These are phyloP conservation scores for Brachylomia viminalis DNA, from an alignment of 2,888 invertebrate genomes.

Conservation along the genomic window DNA sequence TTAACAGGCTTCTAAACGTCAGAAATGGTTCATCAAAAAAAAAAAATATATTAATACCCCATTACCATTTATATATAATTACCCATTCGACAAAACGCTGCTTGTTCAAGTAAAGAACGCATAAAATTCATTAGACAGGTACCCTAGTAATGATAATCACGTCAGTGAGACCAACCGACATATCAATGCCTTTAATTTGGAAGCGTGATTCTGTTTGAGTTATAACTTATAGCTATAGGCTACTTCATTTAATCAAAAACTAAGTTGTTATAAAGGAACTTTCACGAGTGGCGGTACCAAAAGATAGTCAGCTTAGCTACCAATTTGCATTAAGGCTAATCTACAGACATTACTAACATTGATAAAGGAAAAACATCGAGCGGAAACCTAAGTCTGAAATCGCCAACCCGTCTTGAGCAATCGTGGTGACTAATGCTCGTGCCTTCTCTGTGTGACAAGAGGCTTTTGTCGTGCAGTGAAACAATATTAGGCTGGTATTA, in stretches of 20 bases:
- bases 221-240: too few relatives aligned
- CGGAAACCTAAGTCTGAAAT: neutral
- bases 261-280: too few relatives aligned
- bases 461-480: too few relatives aligned
- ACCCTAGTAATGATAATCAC: neutral
- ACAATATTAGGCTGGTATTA: neutral
- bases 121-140: neutral
- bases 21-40: neutral
- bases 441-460: neutral
- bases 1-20: neutral
- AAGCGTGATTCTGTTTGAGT: neutral
- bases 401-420: neutral
- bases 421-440: neutral
- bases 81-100: neutral
- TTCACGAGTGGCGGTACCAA: too few relatives aligned
- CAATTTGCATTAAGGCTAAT: neutral
- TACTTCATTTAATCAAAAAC: neutral
- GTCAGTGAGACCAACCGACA: neutral
- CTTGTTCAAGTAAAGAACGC: neutral
- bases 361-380: neutral
- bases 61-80: too few relatives aligned
- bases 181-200: neutral
- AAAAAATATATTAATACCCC: too few relatives aligned
- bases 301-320: neutral
- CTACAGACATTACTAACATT: too few relatives aligned